These are phyloP conservation scores for Heliothis peltigera DNA, from an alignment of 2,888 invertebrate species.

Conservation along the genomic window DNA sequence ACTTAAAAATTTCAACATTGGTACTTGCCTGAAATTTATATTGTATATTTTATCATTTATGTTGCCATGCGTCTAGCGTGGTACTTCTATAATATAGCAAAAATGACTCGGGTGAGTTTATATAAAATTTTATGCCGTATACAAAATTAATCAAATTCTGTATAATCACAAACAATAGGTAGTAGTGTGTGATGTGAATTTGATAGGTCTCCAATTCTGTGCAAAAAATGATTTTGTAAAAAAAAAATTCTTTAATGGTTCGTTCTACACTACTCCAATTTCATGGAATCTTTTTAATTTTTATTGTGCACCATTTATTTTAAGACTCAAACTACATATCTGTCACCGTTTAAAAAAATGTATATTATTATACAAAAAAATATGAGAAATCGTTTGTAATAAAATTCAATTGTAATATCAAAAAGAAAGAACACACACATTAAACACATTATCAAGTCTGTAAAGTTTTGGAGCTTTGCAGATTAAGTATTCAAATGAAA, in stretches of 20 bases:
- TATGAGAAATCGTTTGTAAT: constrained; percentile 20
- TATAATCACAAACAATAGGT: too few relatives aligned
- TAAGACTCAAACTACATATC: constrained; percentile 10
- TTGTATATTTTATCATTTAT: too few relatives aligned
- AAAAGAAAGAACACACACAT: constrained; percentile 25
- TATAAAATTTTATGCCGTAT: too few relatives aligned
- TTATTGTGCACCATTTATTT: neutral
- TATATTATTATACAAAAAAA: constrained; percentile 23
- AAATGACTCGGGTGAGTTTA: too few relatives aligned
- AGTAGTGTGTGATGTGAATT: too few relatives aligned
- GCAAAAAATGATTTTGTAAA: neutral
- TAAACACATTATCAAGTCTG: constrained; percentile 41
- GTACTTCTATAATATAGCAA: too few relatives aligned
- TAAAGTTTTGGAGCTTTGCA: constrained; percentile 45
- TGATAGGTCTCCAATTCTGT: too few relatives aligned
- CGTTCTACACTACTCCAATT: neutral
- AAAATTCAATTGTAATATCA: constrained; percentile 33
- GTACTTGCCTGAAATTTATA: neutral
- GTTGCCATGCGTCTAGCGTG: too few relatives aligned
- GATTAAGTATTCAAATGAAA: constrained; percentile 50
- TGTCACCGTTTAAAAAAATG: constrained; percentile 16
- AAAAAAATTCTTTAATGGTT: neutral
- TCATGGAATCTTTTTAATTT: too few relatives aligned
- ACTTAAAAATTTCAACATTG: too few relatives aligned
- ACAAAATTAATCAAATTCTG: too few relatives aligned